phyloP scores from a whole-genome alignment of 1,140 invertebrate species.

The Telenomus remus region DNA sequence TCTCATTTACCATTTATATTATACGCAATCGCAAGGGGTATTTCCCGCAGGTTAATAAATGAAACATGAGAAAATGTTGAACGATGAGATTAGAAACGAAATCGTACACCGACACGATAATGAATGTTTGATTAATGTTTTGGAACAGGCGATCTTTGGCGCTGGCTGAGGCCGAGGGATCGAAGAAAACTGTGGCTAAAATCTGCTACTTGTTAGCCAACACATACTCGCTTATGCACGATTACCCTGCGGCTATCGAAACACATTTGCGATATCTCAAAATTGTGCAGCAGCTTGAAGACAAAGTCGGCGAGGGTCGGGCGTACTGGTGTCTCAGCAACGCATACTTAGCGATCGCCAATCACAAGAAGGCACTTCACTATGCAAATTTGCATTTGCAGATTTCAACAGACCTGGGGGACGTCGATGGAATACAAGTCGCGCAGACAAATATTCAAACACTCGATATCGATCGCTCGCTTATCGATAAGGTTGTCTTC shows the following conservation, averaged over 20 bases:
- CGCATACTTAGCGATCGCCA: slow-evolving; percentile 92
- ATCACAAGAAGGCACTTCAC: slow-evolving; percentile 92
- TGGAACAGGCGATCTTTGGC: neutral
- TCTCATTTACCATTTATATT: no score
- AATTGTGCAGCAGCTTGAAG: slow-evolving; percentile 92
- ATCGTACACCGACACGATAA: neutral
- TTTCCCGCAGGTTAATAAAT: no score
- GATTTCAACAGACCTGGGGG: slow-evolving; percentile 94
- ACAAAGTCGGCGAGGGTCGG: slow-evolving; percentile 90
- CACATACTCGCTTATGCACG: slow-evolving; percentile 94
- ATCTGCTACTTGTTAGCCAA: slow-evolving; percentile 97
- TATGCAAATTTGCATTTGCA: slow-evolving; percentile 93
- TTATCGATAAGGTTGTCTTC: no score
- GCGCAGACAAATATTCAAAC: slow-evolving; percentile 94
- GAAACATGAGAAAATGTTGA: no score
- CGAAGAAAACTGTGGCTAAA: slow-evolving; percentile 95
- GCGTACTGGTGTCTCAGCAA: slow-evolving; percentile 93
- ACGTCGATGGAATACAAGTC: slow-evolving; percentile 92
- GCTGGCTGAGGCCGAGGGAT: slow-evolving; percentile 88
- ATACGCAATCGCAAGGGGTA: no score
- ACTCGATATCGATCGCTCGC: slow-evolving; percentile 75
- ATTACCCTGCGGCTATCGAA: slow-evolving; percentile 92
- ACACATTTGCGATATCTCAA: slow-evolving; percentile 94
- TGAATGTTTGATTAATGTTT: neutral
- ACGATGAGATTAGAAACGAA: neutral